phyloP scores from a whole-genome alignment of 1,140 invertebrate species.

The Neodiprion pinetum region DNA sequence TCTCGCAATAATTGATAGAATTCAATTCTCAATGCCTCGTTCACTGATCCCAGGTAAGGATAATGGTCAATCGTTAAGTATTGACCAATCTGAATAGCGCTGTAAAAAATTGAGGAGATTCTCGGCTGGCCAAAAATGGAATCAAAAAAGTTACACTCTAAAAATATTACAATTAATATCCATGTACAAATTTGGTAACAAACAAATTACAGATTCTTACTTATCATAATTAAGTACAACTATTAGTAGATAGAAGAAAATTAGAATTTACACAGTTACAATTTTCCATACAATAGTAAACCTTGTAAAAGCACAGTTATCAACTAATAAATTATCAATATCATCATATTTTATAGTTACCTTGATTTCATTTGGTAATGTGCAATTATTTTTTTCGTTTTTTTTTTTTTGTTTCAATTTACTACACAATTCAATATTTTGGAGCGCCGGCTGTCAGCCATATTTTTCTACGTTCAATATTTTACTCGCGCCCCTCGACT shows the following conservation, averaged over 20 bases:
- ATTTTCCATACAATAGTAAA: constrained; percentile 46
- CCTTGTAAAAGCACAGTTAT: constrained; percentile 22
- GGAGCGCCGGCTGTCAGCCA: constrained; percentile 35
- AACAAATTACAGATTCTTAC: constrained; percentile 37
- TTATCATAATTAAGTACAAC: constrained; percentile 40
- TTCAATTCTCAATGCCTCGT: constrained; percentile 28
- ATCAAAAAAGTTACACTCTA: constrained; percentile 35
- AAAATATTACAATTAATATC: constrained; percentile 44
- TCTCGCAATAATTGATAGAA: constrained; percentile 42
- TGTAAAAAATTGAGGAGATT: constrained; percentile 46
- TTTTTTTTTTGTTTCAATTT: constrained; percentile 17
- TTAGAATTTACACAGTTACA: constrained; percentile 44
- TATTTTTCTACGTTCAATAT: not conserved
- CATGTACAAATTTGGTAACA: constrained; percentile 38
- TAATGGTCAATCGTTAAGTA: constrained; percentile 42
- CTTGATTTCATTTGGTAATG: constrained; percentile 43
- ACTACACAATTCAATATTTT: constrained; percentile 16
- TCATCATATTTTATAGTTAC: constrained; percentile 31
- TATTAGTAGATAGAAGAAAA: constrained; percentile 32
- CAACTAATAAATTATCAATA: constrained; percentile 35
- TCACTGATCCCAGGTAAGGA: constrained; percentile 45
- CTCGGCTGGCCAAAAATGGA: constrained; percentile 46
- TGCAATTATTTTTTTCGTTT: constrained; percentile 37
- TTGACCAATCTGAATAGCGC: constrained; percentile 51
- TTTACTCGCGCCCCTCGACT: not conserved